phyloP scores from a whole-genome alignment of 2,797 vertebrate species.

The Phrynocephalus guinanensis region DNA sequence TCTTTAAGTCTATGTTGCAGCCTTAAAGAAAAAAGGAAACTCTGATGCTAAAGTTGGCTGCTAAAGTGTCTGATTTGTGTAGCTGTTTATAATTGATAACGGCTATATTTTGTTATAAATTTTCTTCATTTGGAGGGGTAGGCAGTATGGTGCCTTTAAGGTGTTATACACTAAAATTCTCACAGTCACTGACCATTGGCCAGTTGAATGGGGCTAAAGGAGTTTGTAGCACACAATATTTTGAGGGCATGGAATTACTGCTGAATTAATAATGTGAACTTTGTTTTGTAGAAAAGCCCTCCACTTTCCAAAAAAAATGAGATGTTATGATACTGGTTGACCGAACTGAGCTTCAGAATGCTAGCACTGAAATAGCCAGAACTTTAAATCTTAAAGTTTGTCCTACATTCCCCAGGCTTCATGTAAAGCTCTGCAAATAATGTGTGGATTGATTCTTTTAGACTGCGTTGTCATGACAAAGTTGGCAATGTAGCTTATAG shows the following conservation, averaged over 20 bases:
- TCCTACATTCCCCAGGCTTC: no score
- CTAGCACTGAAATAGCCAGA: neutral
- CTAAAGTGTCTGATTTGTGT: slow-evolving; percentile 29
- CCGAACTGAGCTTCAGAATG: neutral
- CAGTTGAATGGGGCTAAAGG: neutral
- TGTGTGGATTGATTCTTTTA: neutral
- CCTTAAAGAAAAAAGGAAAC: slow-evolving; percentile 31
- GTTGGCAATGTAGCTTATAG: neutral
- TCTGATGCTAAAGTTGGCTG: slow-evolving; percentile 15
- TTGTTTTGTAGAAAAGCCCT: neutral
- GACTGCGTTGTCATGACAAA: neutral
- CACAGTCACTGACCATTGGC: neutral
- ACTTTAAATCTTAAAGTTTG: neutral
- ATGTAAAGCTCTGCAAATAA: neutral
- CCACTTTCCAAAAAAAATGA: neutral
- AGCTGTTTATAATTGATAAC: neutral
- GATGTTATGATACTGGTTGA: neutral
- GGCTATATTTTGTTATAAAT: slow-evolving; percentile 3
- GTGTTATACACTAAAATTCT: neutral
- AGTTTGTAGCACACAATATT: neutral
- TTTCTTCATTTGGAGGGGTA: neutral
- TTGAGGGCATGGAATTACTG: neutral
- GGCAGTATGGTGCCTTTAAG: neutral
- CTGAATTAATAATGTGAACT: neutral
- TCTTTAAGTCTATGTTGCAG: slow-evolving; percentile 39